Evolutionary conservation across 2,113 vertebrate species (phyloP), one percentile per base, ranked within the genome.

Genomic region (Anser cygnoides): DNA sequence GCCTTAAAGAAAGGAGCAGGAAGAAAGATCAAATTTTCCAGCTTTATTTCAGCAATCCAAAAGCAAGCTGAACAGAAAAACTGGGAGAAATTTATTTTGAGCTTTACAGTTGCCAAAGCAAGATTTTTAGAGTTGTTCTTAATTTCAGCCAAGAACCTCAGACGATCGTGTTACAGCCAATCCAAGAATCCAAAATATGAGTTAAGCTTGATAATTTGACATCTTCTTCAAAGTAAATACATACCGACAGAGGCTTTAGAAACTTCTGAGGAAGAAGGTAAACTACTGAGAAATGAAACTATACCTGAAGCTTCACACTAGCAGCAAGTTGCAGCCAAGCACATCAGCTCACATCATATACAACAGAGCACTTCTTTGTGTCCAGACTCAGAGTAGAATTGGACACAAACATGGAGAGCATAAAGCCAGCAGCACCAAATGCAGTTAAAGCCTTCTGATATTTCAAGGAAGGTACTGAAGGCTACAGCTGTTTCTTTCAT

Each of bases 1-100:
- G 88, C 97, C 98, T 98, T 92, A 58, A 95, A 90, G 22, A 93
- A 72, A 1, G 11, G 28, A 3, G 5, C 58, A 26, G 12, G 9
- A 41, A 8, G 29, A 21, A 3, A 15, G 35, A 79, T 66, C 22
- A 89, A 73, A 6, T 21, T 41, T 68, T 25, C 79, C 41, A 21
- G 43, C 17, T 54, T 70, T 58, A 39, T 71, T 52, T 50, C 44
- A 41, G n/a, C 26, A 20, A 87, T 35, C 6, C 28, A 76, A 86
- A 65, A 46, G 39, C 3, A 8, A 74, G 23, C 10, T 83, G 22
- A 85, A 82, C 28, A 33, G 58, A 65, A 20, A 67, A 62, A 10
- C 5, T 6, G 4, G 3, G 8, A 77, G 29, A 65, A 67, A 52
- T 52, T 39, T 67, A 50, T 22, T 21, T 22, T 21, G 26, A 31